Base-by-base conservation (phyloP, 1,140 invertebrate species). In the Latrodectus geometricus region DNA sequence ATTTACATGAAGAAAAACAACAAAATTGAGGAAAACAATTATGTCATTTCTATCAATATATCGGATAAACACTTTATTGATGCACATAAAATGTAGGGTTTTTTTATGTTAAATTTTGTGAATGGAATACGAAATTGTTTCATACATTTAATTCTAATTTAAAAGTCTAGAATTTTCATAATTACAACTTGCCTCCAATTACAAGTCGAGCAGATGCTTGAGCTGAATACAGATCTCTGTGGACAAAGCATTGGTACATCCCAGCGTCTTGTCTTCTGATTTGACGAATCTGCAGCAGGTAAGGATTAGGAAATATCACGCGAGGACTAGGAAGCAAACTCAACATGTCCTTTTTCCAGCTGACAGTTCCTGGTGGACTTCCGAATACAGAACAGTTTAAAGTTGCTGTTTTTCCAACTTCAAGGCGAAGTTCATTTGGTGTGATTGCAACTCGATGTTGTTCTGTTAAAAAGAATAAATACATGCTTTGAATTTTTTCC, bases 191-290 rank as follows among this genome's bases (percentile, higher is more conserved):
- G 92, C 92, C 91, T 88, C 91, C 92, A 20, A 92, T 89, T 8
- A 89, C 75, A 9, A 92, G 89, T 85, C 91, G 90, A 21, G 90
- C 90, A 5, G 90, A 89, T 0, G 90, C 91, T 83, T 92, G 92
- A 4, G 89, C 89, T 89, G 95, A 97, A 91, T 98, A 96, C 90
- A 97, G 96, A 90, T 98, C 97, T 90, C 98, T 98, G 68, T 96
- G 93, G 56, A 98, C 95, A 90, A 98, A 97, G 90, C 97, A 99
- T 90, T 98, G 97, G 90, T 98, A 99, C 97, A 98, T 98, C 90
- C 97, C 97, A 90, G 96, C 97, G 91, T 98, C 97, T 91, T 97
- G 96, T 89, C 97, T 96, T 91, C 96, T 95, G 0, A 99, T 96
- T 11, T 95, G 95, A 0, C 87, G 75, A 4, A 92, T 90, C 61